Evolutionary conservation across 1,140 invertebrate species (phyloP), one percentile per base, ranked within the genome.

Genomic region (Galendromus occidentalis): DNA sequence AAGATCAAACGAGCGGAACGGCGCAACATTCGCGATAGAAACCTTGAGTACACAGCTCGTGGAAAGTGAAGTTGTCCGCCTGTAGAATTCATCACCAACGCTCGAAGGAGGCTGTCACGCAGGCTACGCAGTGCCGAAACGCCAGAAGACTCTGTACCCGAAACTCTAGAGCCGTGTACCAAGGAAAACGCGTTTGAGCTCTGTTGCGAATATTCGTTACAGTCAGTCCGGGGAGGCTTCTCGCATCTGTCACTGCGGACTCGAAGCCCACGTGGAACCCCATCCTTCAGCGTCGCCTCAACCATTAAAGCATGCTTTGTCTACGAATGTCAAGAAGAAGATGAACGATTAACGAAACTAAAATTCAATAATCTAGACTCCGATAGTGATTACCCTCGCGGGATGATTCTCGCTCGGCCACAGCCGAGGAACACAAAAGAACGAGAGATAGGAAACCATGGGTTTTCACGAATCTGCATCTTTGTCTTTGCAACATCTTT

Each of bases 401-500:
- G 7, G 7, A 4, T 14, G 45, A 47, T 6, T 59, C 22, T 59
- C 22, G 25, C 22, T 39, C 33, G 33, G 33, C 9, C 33, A 39
- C 4, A 39, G 33, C 4, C 4, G 33, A 9, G 33, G 33, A 39
- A 9, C 9, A n/a, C n/a, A n/a, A n/a, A n/a, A 39, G 33, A 39
- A 39, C 33, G 33, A 4, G 33, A 39, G 33, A 4, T 39, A 6
- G n/a, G n/a, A n/a, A n/a, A n/a, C n/a, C n/a, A n/a, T n/a, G n/a
- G n/a, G 33, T 39, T 39, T 39, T 9, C 25, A 59, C 17, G 9
- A 14, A 22, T 59, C 9, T 59, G 51, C 51, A 33, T 59, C 51
- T 17, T 59, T 33, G 22, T 59, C 51, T 59, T 59, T 59, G 51
- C 51, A 59, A 59, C 51, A 59, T 59, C 51, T 59, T 25, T 25